A percentile compares a stretch with the other conserved stretches of the same genome.
Evolutionary conservation across 2,797 vertebrate genomes (phyloP).

Genomic region (Myoxocephalus aenaeus): DNA sequence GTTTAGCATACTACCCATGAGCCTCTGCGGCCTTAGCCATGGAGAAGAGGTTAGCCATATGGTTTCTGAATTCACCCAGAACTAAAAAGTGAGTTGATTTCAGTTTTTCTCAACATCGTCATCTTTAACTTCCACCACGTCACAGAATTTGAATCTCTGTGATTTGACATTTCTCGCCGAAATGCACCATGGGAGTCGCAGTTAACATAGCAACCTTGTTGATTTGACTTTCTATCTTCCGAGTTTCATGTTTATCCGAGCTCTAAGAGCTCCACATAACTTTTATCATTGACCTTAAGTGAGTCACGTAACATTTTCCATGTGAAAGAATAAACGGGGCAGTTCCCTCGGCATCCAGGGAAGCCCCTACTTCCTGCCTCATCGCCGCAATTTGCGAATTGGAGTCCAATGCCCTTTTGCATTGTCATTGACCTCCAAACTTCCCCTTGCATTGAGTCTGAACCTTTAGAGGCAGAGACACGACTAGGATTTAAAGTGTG

Average conservation of each 20-base stretch:
- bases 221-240: not conserved
- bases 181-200: not conserved
- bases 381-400: no score
- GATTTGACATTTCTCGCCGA: not conserved
- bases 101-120: not conserved
- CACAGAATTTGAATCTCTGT: not conserved
- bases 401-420: not conserved
- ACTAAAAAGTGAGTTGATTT: not conserved
- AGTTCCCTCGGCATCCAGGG: not conserved
- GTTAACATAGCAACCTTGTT: not conserved
- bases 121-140: not conserved
- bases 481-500: no score
- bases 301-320: not conserved
- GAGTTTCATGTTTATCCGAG: not conserved
- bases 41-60: not conserved
- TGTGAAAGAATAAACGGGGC: not conserved
- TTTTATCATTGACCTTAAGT: not conserved
- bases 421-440: not conserved
- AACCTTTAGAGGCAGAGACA: no score
- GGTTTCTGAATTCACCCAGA: not conserved
- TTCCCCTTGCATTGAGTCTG: not conserved
- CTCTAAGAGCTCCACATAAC: not conserved
- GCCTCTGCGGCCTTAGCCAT: not conserved
- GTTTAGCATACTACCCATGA: slow-evolving; percentile 4
- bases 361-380: not conserved